Evolutionary conservation across 2,113 vertebrate species (phyloP), one percentile per base, ranked within the genome.

Genomic region (Cheilinus undulatus): DNA sequence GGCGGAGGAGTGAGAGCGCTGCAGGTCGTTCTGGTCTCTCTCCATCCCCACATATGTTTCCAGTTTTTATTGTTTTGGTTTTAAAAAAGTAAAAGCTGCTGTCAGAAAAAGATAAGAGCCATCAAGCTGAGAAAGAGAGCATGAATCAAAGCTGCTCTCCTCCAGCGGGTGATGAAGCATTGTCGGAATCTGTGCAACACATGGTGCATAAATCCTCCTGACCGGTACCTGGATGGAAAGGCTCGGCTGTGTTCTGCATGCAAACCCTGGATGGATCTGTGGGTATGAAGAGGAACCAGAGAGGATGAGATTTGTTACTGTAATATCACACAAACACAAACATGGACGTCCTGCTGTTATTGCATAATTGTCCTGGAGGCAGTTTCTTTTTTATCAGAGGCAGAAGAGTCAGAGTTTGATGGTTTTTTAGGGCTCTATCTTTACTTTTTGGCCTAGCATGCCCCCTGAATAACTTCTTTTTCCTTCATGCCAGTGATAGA

Each of bases 121-220:
- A 83, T 89, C 84, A 68, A 82, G 72, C 46, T 73, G 78, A 87
- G 76, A 57, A 72, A 79, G 36, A 77, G 59, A 62, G 78, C 58
- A 85, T 92, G 57, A 93, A 91, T 90, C 89, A 92, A 82, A 61
- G 45, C 48, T 87, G 65, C 63, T 85, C 59, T 82, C 82, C 42
- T 87, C 24, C 77, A 83, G 53, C 43, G 13, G n/a, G 62, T 26
- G 78, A 80, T 68, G 60, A 80, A 64, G 43, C 63, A 68, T 50
- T 45, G 72, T 70, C 60, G 51, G 67, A 86, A 83, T 89, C 83
- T 93, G 93, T 46, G 27, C 70, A 69, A 70, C 92, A 92, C 88
- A 92, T 92, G 92, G 73, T 64, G 76, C 2, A 83, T 91, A 91
- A 91, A 93, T 90, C 62, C 58, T 60, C 24, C 32, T 53, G 43